phyloP scores from a whole-genome alignment of 2,113 vertebrate genomes.

The Hucho hucho region DNA sequence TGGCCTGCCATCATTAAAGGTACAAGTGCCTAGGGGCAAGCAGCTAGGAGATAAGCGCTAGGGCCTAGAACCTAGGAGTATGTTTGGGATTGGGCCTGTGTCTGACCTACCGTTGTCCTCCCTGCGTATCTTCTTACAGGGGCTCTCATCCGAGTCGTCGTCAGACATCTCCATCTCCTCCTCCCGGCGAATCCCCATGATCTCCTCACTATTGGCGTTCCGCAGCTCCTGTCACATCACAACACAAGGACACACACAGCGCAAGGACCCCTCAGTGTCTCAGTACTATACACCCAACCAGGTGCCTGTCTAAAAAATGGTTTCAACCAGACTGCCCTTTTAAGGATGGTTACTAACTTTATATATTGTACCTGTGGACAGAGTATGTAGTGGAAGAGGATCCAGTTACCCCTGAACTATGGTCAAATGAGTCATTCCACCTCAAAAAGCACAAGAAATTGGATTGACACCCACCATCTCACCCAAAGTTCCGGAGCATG shows the following conservation, averaged over 20 bases:
- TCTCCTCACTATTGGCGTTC: slow-evolving; percentile 92
- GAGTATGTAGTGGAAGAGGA: neutral
- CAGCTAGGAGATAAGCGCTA: too few relatives aligned
- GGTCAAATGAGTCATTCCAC: too few relatives aligned
- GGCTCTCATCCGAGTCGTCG: slow-evolving; percentile 85
- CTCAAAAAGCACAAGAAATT: too few relatives aligned
- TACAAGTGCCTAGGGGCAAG: too few relatives aligned
- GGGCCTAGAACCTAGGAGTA: too few relatives aligned
- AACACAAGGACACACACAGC: neutral
- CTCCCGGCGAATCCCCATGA: slow-evolving; percentile 92
- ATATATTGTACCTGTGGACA: neutral
- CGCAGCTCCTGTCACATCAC: slow-evolving; percentile 84
- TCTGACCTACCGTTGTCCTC: slow-evolving; percentile 83
- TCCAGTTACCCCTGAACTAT: too few relatives aligned
- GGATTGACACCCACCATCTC: too few relatives aligned
- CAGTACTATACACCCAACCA: neutral
- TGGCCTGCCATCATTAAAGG: too few relatives aligned
- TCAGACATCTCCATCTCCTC: slow-evolving; percentile 99
- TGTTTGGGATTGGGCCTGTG: neutral
- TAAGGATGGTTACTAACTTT: neutral
- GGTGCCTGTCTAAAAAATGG: neutral
- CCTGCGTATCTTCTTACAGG: slow-evolving; percentile 81
- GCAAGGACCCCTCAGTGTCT: slow-evolving; percentile 12
- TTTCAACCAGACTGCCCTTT: neutral
- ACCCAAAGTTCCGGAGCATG: too few relatives aligned